These are phyloP conservation scores for Sinocyclocheilus rhinocerous DNA, from an alignment of 2,113 vertebrate species.

Conservation along the genomic window DNA sequence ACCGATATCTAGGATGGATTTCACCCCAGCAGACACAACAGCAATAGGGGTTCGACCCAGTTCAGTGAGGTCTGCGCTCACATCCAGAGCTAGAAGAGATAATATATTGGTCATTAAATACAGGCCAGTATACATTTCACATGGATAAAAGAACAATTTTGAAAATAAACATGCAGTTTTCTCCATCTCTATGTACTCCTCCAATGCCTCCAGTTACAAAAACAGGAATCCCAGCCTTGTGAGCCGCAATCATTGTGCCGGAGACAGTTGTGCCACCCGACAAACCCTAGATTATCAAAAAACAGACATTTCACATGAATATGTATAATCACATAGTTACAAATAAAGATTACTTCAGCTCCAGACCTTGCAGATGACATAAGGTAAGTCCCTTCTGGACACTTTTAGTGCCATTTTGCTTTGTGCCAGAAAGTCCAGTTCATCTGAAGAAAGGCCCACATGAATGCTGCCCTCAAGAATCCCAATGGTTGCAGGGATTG, in stretches of 20 bases:
- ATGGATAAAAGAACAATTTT: not conserved
- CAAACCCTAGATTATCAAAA: constrained; percentile 73
- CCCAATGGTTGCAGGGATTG: constrained; percentile 84
- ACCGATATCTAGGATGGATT: constrained; percentile 90
- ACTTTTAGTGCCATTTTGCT: constrained; percentile 79
- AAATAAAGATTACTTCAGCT: constrained; percentile 6
- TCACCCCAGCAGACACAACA: constrained; percentile 87
- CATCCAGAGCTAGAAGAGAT: constrained; percentile 80
- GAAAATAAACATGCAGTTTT: constrained; percentile 78
- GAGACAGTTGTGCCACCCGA: constrained; percentile 89
- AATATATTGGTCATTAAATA: not conserved
- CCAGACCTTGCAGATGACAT: constrained; percentile 81
- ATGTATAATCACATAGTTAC: not conserved
- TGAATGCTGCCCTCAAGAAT: constrained; percentile 80
- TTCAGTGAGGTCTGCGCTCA: constrained; percentile 90
- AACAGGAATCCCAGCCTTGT: constrained; percentile 81
- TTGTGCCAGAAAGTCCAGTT: constrained; percentile 79
- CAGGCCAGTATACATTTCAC: not conserved
- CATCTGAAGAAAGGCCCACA: constrained; percentile 79
- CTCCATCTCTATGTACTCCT: constrained; percentile 86
- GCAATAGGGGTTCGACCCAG: constrained; percentile 85
- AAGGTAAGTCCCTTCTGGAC: constrained; percentile 86
- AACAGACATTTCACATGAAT: constrained; percentile 18
- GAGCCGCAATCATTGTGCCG: constrained; percentile 85
- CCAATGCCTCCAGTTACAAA: constrained; percentile 90